These are phyloP conservation scores for Paedocypris sp. DNA, from an alignment of 2,113 vertebrate genomes.

Conservation along the genomic window DNA sequence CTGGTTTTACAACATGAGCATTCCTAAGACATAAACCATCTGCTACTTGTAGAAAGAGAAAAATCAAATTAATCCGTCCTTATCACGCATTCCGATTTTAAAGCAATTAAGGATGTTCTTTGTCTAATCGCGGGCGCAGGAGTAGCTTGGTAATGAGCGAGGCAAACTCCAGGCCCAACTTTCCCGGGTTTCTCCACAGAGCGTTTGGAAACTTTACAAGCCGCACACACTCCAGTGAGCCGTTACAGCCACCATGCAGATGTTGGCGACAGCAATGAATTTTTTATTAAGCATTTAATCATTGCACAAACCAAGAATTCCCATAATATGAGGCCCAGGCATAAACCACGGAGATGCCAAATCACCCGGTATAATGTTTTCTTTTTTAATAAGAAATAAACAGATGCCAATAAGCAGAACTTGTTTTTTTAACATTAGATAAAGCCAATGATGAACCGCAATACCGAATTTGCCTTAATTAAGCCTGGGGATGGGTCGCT, in stretches of 20 bases:
- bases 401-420: conserved; percentile 59
- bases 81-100: conserved; percentile 99
- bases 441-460: conserved; percentile 56
- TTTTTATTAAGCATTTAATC: conserved; percentile 77
- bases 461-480: conserved; percentile 64
- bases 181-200: conserved; percentile 91
- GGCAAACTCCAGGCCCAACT: conserved; percentile 99
- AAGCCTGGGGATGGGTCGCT: conserved; percentile 55
- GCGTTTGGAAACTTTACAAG: conserved; percentile 99
- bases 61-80: conserved; percentile 99
- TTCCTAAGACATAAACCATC: conserved; percentile 99
- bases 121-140: conserved; percentile 97
- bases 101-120: conserved; percentile 99
- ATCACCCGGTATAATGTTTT: conserved; percentile 60
- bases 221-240: conserved; percentile 95
- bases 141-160: conserved; percentile 97
- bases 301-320: conserved; percentile 66
- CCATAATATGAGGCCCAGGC: conserved; percentile 62
- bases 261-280: conserved; percentile 75
- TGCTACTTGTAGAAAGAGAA: conserved; percentile 99
- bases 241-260: conserved; percentile 97
- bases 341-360: conserved; percentile 61
- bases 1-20: conserved; percentile 99
- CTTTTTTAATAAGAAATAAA: conserved; percentile 69
- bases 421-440: conserved; percentile 60